Evolutionary conservation across 2,113 vertebrate genomes (phyloP), one percentile per base, ranked within the genome.

Genomic region (Bujurquina vittata): DNA sequence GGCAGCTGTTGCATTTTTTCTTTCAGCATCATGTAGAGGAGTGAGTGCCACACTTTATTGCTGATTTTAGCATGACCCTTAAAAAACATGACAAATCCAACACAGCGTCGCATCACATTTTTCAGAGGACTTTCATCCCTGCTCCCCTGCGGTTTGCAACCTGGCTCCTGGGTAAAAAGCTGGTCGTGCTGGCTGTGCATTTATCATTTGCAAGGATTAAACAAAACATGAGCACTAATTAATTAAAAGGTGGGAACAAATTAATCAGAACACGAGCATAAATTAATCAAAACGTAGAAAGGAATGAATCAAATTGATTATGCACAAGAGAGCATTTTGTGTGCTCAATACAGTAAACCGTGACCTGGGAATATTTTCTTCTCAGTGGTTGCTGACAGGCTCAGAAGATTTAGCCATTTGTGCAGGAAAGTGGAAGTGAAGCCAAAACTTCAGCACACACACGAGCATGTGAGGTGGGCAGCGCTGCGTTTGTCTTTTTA

Each of bases 171-270:
- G 65, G 43, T 46, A 20, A 20, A 69, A 52, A 49, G 65, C 65
- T 31, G 65, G 43, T 52, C 52, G 65, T 69, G 23, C 5, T 52
- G 43, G 65, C 23, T 69, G 62, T 15, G 10, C 23, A 52, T 69
- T 69, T 52, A 52, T 69, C 65, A 52, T 52, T 52, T 69, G 65
- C 43, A 52, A 31, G 43, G 65, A 69, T 69, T 69, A 69, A 69
- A 69, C 65, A 69, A 69, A 69, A 52, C 65, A 69, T 4, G 65
- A 52, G 43, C 65, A 52, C 65, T 69, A 69, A 69, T 69, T 31
- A 69, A 69, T 69, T 69, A 69, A 52, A 69, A 52, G 1, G 65
- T 46, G 23, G 43, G 65, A 69, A 52, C 65, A 69, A 31, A 69
- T 69, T 20, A 31, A 69, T 69, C 65, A 69, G 65, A 69, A 29